Percentiles rank a stretch among this genome's conserved stretches.
These are phyloP conservation scores for Liparis tanakae DNA, from an alignment of 2,797 vertebrate genomes.

Conservation along the genomic window DNA sequence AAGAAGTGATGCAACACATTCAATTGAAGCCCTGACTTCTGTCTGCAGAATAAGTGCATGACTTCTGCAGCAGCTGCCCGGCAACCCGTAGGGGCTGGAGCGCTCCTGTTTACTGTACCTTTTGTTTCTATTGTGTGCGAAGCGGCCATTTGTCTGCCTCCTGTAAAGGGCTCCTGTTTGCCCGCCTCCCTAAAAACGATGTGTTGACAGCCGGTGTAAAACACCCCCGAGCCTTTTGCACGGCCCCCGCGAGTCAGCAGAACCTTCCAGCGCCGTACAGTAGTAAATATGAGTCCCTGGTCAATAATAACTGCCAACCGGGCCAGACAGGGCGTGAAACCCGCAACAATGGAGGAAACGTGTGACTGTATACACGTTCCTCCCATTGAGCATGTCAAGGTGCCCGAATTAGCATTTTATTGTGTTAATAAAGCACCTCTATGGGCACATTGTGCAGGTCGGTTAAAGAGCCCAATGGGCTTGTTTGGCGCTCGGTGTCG, in stretches of 20 bases:
- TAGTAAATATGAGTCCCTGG: slow-evolving; percentile 39
- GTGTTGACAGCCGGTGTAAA: slow-evolving; percentile 66
- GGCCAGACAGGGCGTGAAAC: slow-evolving; percentile 20
- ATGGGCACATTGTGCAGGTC: not conserved
- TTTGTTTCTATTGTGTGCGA: slow-evolving; percentile 66
- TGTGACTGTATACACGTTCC: slow-evolving; percentile 27
- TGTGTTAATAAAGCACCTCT: not conserved
- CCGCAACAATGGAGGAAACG: slow-evolving; percentile 51
- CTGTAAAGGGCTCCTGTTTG: slow-evolving; percentile 63
- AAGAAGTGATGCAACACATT: slow-evolving; percentile 3
- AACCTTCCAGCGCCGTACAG: slow-evolving; percentile 58
- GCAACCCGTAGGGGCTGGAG: slow-evolving; percentile 32
- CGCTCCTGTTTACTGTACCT: slow-evolving; percentile 55
- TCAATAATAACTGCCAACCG: slow-evolving; percentile 24
- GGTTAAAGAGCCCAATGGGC: too few relatives aligned
- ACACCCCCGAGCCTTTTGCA: slow-evolving; percentile 50
- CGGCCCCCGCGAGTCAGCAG: slow-evolving; percentile 72
- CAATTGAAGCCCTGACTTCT: not conserved
- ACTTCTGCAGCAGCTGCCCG: slow-evolving; percentile 20
- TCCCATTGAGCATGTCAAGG: not conserved
- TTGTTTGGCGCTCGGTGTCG: not conserved
- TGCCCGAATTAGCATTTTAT: not conserved
- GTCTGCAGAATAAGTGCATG: not conserved
- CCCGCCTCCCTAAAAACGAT: slow-evolving; percentile 53
- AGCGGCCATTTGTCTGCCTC: slow-evolving; percentile 52